phyloP scores from a whole-genome alignment of 2,888 invertebrate species.

The Microchrysa polita region DNA sequence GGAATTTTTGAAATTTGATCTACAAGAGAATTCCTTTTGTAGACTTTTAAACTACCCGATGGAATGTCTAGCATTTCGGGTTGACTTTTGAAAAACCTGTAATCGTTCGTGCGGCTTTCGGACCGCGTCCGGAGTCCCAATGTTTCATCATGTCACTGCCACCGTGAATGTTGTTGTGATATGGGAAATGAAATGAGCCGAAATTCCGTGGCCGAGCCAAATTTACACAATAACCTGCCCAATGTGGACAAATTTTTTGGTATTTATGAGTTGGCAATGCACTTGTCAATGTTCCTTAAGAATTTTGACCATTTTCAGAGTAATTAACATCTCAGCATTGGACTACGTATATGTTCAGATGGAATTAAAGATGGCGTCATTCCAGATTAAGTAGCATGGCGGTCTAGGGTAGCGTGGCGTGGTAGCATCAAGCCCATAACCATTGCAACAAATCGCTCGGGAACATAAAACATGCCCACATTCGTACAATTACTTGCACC shows the following conservation, averaged over 20 bases:
- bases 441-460: neutral
- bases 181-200: conserved; percentile 44
- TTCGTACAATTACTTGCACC: conserved; percentile 17
- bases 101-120: conserved; percentile 5
- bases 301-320: conserved; percentile 46
- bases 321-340: conserved; percentile 49
- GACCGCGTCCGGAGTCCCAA: neutral
- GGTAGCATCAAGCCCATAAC: neutral
- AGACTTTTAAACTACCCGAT: conserved; percentile 26
- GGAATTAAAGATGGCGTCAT: conserved; percentile 17
- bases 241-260: conserved; percentile 47
- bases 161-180: neutral
- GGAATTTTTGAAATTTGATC: conserved; percentile 42
- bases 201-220: conserved; percentile 42
- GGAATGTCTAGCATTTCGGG: conserved; percentile 32
- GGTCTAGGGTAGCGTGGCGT: conserved; percentile 17
- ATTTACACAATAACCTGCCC: conserved; percentile 45
- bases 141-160: no score
- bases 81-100: neutral
- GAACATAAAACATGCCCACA: neutral
- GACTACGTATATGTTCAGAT: conserved; percentile 17
- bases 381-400: conserved; percentile 13
- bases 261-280: conserved; percentile 44
- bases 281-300: conserved; percentile 42
- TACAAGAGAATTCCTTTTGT: conserved; percentile 35